Evolutionary conservation across 2,888 invertebrate species (phyloP), one percentile per base, ranked within the genome.

Genomic region (Eupithecia dodoneata): DNA sequence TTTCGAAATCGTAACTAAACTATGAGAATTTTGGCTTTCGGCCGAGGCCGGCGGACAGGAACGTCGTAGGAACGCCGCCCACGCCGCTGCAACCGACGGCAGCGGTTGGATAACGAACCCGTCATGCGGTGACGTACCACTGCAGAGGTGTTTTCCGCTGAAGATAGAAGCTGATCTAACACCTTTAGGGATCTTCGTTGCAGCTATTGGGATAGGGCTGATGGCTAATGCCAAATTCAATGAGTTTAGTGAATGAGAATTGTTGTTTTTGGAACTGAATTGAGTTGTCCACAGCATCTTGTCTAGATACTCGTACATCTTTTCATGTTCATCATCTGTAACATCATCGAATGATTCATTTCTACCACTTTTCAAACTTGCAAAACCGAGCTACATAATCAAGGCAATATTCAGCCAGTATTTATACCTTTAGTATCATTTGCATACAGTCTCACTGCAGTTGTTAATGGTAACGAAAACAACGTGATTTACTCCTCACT

Each of bases 1-100:
- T 95, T 94, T 95, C 95, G 95, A 93, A 94, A 94, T 95, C 94
- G 95, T 94, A 94, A 94, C 95, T 94, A 95, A 94, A 95, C 94
- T 95, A 94, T 91, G 93, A 92, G 93, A 94, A 91, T 90, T 86
- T 94, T 94, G 95, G 95, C 94, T 85, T 83, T 81, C 81, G 83
- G 93, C 94, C 95, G 93, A 93, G 93, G 93, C 91, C 90, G 86
- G 47, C 70, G 70, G 67, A 69, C 77, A 85, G 93, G 94, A 90
- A 93, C 94, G 87, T 84, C 88, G 94, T 94, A 90, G 94, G 94
- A 83, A 59, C 59, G 59, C 59, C 67, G 67, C 67, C 67, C 67
- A 69, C 67, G 67, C 67, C 80, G 90, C 76, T 92, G 93, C 93
- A 93, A 82, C 85, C 84, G 82, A 81, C 88, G 87, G 86, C 89